Conservation (phyloP, 1,140 invertebrate genomes). For the Papilio xuthus region DNA sequence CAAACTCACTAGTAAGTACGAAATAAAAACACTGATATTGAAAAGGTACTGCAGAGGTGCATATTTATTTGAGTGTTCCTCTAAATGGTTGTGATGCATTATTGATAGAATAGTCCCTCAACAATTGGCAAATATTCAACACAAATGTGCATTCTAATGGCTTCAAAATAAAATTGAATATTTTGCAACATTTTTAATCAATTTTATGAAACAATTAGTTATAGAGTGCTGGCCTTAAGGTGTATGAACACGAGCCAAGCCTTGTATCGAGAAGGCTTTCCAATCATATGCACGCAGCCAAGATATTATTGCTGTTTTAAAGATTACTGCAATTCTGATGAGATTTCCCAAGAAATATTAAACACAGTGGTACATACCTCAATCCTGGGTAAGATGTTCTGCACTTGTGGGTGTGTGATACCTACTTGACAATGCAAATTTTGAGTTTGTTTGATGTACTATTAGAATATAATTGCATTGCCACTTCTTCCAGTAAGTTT, state of each 20-base stretch:
- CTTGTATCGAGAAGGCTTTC: constrained; percentile 67
- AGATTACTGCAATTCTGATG: constrained; percentile 75
- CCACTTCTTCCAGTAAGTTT: constrained; percentile 74
- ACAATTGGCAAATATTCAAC: constrained; percentile 68
- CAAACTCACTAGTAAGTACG: constrained; percentile 32
- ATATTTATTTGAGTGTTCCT: constrained; percentile 52
- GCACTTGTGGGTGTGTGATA: constrained; percentile 70
- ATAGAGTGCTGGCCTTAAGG: constrained; percentile 71
- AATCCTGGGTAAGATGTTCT: constrained; percentile 70
- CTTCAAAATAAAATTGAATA: constrained; percentile 17
- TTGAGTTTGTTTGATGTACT: constrained; percentile 78
- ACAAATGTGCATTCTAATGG: constrained; percentile 55
- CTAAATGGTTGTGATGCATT: constrained; percentile 31
- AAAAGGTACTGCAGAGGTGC: constrained; percentile 54
- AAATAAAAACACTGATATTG: constrained; percentile 42
- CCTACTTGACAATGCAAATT: constrained; percentile 67
- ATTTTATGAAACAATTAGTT: constrained; percentile 69
- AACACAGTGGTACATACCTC: constrained; percentile 61
- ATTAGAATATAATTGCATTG: constrained; percentile 76
- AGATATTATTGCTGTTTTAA: constrained; percentile 73
- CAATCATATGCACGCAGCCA: constrained; percentile 66
- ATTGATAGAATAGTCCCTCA: constrained; percentile 29
- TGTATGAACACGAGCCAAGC: constrained; percentile 66
- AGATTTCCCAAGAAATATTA: constrained; percentile 61
- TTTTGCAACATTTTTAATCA: constrained; percentile 59